Percentiles rank a stretch among this genome's conserved stretches.
Conservation (phyloP, 2,888 invertebrate species). For the Eupithecia insigniata region DNA sequence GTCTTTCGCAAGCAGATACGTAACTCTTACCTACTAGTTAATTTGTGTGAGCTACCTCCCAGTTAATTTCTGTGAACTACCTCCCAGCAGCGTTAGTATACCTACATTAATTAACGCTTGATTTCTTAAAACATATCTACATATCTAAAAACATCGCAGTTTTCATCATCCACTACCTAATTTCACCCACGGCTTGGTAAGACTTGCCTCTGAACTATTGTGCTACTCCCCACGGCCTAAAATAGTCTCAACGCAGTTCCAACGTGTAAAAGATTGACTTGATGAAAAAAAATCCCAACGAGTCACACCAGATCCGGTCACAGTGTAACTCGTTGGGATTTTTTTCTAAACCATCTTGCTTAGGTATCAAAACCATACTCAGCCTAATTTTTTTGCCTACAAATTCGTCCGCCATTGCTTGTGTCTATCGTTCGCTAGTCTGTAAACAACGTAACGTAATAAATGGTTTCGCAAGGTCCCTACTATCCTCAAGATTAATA, state of each 20-base stretch:
- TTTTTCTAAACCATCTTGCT: too few species aligned
- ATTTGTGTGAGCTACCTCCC: background rate
- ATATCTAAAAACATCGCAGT: background rate
- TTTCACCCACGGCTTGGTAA: background rate
- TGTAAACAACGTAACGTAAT: constrained; percentile 55
- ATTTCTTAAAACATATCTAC: background rate
- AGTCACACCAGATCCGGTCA: too few species aligned
- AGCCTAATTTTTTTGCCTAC: background rate
- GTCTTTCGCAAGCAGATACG: background rate
- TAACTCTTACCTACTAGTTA: background rate
- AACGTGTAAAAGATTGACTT: too few species aligned
- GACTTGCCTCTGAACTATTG: background rate
- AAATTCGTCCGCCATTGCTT: background rate
- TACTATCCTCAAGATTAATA: constrained; percentile 76
- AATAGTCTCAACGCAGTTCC: background rate
- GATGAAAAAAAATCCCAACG: too few species aligned
- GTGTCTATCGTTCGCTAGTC: background rate
- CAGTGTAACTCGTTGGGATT: too few species aligned
- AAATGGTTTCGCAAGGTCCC: constrained; percentile 75
- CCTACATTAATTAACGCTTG: background rate
- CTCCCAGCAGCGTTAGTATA: background rate
- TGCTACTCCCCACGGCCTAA: background rate
- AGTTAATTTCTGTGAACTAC: background rate
- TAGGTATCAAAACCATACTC: background rate
- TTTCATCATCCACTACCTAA: background rate